Base-by-base conservation (phyloP, 30 jellyfish, hydroid and myxozoan species). In the Haliclystus octoradiatus region DNA sequence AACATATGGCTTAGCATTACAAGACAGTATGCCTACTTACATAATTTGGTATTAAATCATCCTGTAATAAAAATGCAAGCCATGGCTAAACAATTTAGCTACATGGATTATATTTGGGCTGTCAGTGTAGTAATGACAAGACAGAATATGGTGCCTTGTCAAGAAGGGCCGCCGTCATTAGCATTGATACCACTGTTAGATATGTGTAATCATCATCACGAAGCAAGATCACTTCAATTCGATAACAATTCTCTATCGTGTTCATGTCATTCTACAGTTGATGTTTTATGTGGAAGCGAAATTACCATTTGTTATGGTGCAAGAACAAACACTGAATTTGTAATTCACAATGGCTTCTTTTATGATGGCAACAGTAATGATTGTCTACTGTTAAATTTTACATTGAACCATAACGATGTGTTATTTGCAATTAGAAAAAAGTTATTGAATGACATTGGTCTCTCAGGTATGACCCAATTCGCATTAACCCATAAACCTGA, bases 61-160 rank as follows among this genome's bases (percentile, higher is more conserved):
- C 82, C 78, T 2, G 24, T 69, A 26, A 78, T 69, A n/a, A 78
- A 68, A 30, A 52, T 33, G 52, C 71, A 53, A 35, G 78, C 76
- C 15, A 26, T 78, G 35, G 77, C 83, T 3, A 69, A 78, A 3
- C 68, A 69, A 24, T 30, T 78, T 34, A 68, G 71, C 0, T 78
- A 32, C 46, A 78, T 33, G 1, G 92, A 69, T 69, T 78, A 78
- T 31, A 69, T 47, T 28, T 78, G 92, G 92, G 92, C 92, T 28
- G 92, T 78, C 9, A 67, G 81, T n/a, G 70, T 77, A 1, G 51
- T 78, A 32, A 78, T 78, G 92, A 78, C 92, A 34, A 61, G 92
- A 31, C 83, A 78, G 73, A 78, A 78, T 31, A 65, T 77, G 15
- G 49, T 78, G 14, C 92, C 92, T 2, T 40, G 83, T 3, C 0